Conservation (phyloP, 2,797 vertebrate genomes). For the Coendou prehensilis region DNA sequence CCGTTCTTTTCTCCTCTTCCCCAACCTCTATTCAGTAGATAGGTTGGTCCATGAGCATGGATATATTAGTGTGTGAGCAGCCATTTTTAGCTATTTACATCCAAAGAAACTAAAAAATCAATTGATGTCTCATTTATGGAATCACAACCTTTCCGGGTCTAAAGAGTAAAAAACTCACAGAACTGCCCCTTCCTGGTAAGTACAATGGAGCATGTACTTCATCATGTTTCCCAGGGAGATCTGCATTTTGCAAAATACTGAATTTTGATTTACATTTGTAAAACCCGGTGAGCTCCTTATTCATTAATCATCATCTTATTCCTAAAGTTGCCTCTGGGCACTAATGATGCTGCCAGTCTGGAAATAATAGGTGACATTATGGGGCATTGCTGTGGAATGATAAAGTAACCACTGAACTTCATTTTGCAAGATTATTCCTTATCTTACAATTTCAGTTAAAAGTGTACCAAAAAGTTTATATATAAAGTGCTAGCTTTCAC, state of each 20-base stretch:
- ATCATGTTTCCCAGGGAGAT: not conserved
- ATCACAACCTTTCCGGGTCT: not conserved
- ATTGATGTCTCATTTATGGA: not conserved
- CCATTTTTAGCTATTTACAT: not conserved
- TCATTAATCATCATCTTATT: not conserved
- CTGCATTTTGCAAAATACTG: not conserved
- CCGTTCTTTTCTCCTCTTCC: not conserved
- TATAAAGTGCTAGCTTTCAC: slow-evolving; percentile 25
- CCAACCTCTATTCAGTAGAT: not conserved
- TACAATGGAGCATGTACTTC: not conserved
- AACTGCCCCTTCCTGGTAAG: not conserved
- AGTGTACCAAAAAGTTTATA: slow-evolving; percentile 54
- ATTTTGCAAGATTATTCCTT: not conserved
- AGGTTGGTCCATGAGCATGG: not conserved
- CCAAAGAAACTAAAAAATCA: not conserved
- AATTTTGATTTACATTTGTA: slow-evolving; percentile 54
- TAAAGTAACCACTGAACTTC: not conserved
- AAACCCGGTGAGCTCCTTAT: not conserved
- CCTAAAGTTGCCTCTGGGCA: not conserved
- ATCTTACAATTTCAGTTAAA: slow-evolving; percentile 58
- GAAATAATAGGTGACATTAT: not conserved
- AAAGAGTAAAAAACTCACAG: not conserved
- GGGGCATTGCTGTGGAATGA: not conserved
- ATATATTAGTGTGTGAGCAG: not conserved
- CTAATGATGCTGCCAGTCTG: not conserved